Evolutionary conservation across 2,797 vertebrate species (phyloP).

Genomic region (Perdix hodgsoniae): DNA sequence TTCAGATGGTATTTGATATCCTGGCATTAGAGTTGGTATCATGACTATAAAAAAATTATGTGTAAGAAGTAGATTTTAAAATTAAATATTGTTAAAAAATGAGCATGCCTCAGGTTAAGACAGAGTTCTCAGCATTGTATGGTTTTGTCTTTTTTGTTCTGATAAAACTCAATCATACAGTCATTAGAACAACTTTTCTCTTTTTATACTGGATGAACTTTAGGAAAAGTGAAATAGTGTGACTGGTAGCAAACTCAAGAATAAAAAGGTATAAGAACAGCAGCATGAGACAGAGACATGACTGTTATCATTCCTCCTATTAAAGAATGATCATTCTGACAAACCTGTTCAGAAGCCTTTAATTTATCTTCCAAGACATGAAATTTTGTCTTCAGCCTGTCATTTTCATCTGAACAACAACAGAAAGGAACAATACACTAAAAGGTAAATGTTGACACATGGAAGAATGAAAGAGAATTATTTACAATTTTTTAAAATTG

Average conservation of each 20-base stretch:
- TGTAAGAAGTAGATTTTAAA: neutral
- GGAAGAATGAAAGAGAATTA: neutral
- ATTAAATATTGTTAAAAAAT: neutral
- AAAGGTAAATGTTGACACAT: neutral
- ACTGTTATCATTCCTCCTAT: neutral
- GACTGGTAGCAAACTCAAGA: neutral
- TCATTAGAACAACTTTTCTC: neutral
- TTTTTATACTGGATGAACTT: neutral
- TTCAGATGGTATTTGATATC: neutral
- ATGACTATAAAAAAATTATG: neutral
- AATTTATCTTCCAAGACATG: slow-evolving; percentile 74
- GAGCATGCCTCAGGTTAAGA: neutral
- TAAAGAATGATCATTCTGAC: neutral
- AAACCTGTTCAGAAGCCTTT: slow-evolving; percentile 75
- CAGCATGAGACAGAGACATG: neutral
- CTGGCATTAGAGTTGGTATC: neutral
- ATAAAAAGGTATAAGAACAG: neutral
- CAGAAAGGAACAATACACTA: neutral
- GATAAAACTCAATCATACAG: neutral
- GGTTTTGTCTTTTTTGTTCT: neutral
- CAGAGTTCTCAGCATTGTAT: neutral
- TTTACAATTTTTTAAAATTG: neutral
- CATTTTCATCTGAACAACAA: slow-evolving; percentile 80
- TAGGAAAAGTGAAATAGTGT: neutral
- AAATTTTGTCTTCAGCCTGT: slow-evolving; percentile 72